phyloP scores from a whole-genome alignment of 2,113 vertebrate genomes.

The Pyxicephalus adspersus region DNA sequence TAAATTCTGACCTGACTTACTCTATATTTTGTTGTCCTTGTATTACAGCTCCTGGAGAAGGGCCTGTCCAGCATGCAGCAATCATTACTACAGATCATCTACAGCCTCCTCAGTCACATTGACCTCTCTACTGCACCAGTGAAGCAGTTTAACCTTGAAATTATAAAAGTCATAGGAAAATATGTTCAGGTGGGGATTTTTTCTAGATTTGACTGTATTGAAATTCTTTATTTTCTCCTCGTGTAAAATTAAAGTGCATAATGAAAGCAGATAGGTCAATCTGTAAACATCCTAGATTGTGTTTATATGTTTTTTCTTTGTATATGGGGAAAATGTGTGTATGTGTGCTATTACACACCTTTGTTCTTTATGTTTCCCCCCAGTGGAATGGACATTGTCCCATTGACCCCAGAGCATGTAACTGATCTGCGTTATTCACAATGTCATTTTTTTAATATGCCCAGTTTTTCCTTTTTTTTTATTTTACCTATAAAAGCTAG shows the following conservation, averaged over 20 bases:
- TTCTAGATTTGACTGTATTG: neutral
- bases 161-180: slow-evolving; percentile 98
- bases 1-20: no score
- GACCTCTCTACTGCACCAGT: slow-evolving; percentile 92
- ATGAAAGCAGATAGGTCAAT: no score
- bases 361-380: neutral
- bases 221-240: no score
- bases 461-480: slow-evolving; percentile 49
- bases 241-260: neutral
- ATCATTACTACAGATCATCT: slow-evolving; percentile 92
- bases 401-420: neutral
- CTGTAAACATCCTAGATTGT: no score
- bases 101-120: slow-evolving; percentile 93
- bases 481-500: slow-evolving; percentile 13
- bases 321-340: no score
- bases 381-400: neutral
- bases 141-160: slow-evolving; percentile 97
- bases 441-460: slow-evolving; percentile 59
- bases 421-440: slow-evolving; percentile 5
- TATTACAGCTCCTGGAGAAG: slow-evolving; percentile 89
- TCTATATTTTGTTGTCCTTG: neutral
- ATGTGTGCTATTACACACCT: neutral
- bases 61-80: slow-evolving; percentile 96
- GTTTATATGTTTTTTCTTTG: no score
- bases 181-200: slow-evolving; percentile 89